Conservation (phyloP, 1,140 invertebrate species). For the Odontomachus brunneus region DNA sequence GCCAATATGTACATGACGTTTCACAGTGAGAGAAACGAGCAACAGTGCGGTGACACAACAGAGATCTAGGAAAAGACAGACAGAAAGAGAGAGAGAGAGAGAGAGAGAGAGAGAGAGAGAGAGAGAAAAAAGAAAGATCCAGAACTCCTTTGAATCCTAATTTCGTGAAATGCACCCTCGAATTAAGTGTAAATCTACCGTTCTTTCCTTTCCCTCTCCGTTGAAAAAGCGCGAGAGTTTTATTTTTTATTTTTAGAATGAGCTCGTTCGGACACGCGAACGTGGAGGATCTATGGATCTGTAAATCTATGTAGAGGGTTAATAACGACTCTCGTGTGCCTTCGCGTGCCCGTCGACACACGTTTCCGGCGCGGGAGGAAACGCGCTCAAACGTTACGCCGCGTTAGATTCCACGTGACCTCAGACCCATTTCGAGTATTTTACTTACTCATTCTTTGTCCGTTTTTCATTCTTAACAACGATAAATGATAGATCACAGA, state of each 20-base stretch:
- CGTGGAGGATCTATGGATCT: slow-evolving; percentile 1
- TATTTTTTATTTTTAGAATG: too few relatives aligned
- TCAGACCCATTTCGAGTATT: background rate
- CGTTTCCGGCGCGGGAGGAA: slow-evolving; percentile 41
- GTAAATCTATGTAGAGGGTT: slow-evolving; percentile 38
- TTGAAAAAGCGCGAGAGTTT: too few relatives aligned
- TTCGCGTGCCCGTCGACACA: slow-evolving; percentile 16
- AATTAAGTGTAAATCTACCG: too few relatives aligned
- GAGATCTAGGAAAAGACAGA: too few relatives aligned
- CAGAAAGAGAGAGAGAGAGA: too few relatives aligned
- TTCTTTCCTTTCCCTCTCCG: too few relatives aligned
- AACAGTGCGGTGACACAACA: too few relatives aligned
- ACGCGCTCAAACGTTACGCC: background rate
- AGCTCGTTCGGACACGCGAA: slow-evolving; percentile 3
- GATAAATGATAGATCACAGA: too few relatives aligned
- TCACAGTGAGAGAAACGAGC: background rate
- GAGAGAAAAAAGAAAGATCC: too few relatives aligned
- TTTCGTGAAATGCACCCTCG: too few relatives aligned
- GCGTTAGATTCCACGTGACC: background rate
- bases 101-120: too few relatives aligned
- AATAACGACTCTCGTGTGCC: slow-evolving; percentile 41
- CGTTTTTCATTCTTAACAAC: slow-evolving; percentile 32
- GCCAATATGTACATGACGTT: slow-evolving; percentile 14
- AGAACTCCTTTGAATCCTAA: too few relatives aligned
- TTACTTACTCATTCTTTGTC: background rate